Evolutionary conservation across 2,888 invertebrate genomes (phyloP).

Genomic region (Folsomia manolachei): DNA sequence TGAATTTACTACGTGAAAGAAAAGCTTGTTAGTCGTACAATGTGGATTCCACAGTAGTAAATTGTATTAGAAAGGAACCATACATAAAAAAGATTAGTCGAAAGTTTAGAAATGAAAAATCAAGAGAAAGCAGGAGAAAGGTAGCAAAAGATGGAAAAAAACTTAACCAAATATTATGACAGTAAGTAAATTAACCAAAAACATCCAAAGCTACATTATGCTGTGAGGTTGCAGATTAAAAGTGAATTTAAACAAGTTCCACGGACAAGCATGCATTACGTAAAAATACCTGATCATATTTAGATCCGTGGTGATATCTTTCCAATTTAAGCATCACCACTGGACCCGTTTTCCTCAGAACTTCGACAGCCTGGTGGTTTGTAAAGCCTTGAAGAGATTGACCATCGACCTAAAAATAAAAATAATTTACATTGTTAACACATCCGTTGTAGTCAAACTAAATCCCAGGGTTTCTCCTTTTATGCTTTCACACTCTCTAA

Average conservation of each 20-base stretch:
- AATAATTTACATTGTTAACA: too few species aligned
- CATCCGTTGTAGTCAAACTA: too few species aligned
- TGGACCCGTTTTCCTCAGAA: conserved; percentile 88
- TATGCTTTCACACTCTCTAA: too few species aligned
- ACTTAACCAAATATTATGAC: neutral
- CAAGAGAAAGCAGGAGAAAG: neutral
- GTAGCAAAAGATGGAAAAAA: neutral
- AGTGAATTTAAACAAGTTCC: neutral
- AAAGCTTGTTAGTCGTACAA: too few species aligned
- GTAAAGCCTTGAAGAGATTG: conserved; percentile 90
- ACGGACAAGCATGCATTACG: conserved; percentile 7
- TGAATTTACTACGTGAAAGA: too few species aligned
- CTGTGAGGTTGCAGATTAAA: too few species aligned
- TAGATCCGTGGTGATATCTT: conserved; percentile 83
- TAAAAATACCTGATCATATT: conserved; percentile 73
- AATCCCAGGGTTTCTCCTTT: too few species aligned
- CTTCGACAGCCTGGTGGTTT: conserved; percentile 96
- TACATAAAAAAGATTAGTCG: neutral
- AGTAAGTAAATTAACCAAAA: too few species aligned
- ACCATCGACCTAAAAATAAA: conserved; percentile 82
- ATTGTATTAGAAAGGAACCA: neutral
- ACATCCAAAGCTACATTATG: too few species aligned
- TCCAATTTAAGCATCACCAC: conserved; percentile 84
- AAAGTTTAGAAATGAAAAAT: too few species aligned
- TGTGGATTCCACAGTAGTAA: too few species aligned